Base-by-base conservation (phyloP, 1,140 invertebrate genomes). In the Ceratina australensis region DNA sequence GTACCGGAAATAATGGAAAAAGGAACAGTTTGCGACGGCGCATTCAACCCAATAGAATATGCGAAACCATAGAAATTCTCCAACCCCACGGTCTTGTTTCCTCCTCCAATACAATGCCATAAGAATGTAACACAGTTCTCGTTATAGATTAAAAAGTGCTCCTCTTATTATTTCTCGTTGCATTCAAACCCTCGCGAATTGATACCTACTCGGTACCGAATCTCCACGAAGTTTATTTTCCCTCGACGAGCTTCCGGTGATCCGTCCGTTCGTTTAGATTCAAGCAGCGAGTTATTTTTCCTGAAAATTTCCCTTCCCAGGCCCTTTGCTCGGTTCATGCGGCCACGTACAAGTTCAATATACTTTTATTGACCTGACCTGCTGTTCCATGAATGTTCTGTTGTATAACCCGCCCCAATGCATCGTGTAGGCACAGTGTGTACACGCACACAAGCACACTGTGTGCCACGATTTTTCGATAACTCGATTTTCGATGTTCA, bases 291-390 rank as follows among this genome's bases (percentile, higher is more conserved):
- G 10, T 64, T 12, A 54, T 60, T 68, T 57, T 42, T 33, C 15
- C 28, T 28, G 10, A 33, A 75, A 59, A 74, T 59, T 75, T 68
- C 42, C 20, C 42, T 60, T 28, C 63, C 12, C 24, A 18, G 22
- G 28, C 49, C 20, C 50, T 33, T 42, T 15, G 22, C 5, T 16
- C n/a, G 54, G 72, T 61, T 57, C 66, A 54, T 66, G 28, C 77
- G 59, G 59, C 68, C 56, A 60, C 65, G 56, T 82, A 80, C 52
- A 84, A 77, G 72, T 84, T 80, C 82, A 71, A 82, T 83, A 73
- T 64, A 84, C 80, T 84, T 84, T 83, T 80, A 84, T 84, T 84
- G 78, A 54, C 54, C 69, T 54, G 57, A 61, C 74, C 72, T 33
- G 26, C 68, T 72, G 73, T 81, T 79, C 42, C 57, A 52, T n/a